phyloP scores from a whole-genome alignment of 1,140 invertebrate genomes.

The Scaptomyza pallida region DNA sequence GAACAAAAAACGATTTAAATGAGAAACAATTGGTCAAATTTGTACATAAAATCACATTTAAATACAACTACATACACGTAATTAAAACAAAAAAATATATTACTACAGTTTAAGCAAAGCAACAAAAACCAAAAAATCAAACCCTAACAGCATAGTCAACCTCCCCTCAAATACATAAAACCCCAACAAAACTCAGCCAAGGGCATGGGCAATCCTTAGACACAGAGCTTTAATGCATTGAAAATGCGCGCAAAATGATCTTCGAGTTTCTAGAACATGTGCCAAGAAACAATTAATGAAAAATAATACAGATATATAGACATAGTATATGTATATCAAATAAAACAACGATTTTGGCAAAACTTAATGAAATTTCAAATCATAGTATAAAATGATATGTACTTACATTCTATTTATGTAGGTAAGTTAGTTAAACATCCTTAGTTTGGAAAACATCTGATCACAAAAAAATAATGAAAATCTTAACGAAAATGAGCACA shows the following conservation, averaged over 20 bases:
- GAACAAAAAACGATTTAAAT: slow-evolving; percentile 48
- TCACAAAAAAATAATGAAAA: slow-evolving; percentile 70
- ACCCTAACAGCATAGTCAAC: slow-evolving; percentile 35
- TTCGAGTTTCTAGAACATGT: slow-evolving; percentile 44
- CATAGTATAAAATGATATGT: slow-evolving; percentile 5
- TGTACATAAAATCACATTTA: slow-evolving; percentile 78
- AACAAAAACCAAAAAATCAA: slow-evolving; percentile 31
- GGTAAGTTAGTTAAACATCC: slow-evolving; percentile 81
- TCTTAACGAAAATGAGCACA: slow-evolving; percentile 40
- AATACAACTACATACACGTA: slow-evolving; percentile 77
- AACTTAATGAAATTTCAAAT: slow-evolving; percentile 16
- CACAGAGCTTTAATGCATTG: slow-evolving; percentile 43
- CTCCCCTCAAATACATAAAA: background rate
- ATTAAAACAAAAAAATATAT: slow-evolving; percentile 68
- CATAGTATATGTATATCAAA: slow-evolving; percentile 51
- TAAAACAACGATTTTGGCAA: slow-evolving; percentile 35
- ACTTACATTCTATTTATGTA: slow-evolving; percentile 55
- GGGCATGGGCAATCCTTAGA: slow-evolving; percentile 39
- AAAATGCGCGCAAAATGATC: slow-evolving; percentile 51
- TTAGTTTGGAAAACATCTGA: slow-evolving; percentile 80
- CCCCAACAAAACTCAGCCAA: slow-evolving; percentile 1
- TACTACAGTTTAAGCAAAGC: slow-evolving; percentile 79
- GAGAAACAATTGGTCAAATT: slow-evolving; percentile 67
- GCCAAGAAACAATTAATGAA: slow-evolving; percentile 37
- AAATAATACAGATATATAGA: slow-evolving; percentile 10